Evolutionary conservation across 2,113 vertebrate species (phyloP).

Genomic region (Pachypanchax playfairii): DNA sequence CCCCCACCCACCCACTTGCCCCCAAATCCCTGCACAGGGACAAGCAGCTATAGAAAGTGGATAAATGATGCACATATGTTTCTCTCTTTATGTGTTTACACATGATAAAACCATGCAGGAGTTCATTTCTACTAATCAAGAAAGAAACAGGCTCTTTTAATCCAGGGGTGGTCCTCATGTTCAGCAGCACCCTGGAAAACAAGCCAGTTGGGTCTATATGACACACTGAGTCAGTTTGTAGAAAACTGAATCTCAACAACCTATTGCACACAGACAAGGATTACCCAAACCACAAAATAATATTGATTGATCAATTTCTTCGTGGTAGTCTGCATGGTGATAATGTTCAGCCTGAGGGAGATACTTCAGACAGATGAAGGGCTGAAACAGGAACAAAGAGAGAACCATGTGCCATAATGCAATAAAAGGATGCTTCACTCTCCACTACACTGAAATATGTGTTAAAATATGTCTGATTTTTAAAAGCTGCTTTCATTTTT

Average conservation of each 20-base stretch:
- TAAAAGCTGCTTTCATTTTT: too few relatives aligned
- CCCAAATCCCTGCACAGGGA: too few relatives aligned
- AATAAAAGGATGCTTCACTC: too few relatives aligned
- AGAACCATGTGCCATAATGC: constrained; percentile 35
- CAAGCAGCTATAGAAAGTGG: too few relatives aligned
- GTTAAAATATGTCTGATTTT: too few relatives aligned
- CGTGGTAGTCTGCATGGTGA: constrained; percentile 39
- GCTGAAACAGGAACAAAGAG: too few relatives aligned
- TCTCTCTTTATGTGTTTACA: constrained; percentile 29
- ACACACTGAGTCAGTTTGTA: constrained; percentile 47
- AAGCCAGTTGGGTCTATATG: constrained; percentile 34
- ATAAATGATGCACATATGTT: constrained; percentile 38
- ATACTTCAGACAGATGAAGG: constrained; percentile 28
- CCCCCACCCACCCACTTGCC: too few relatives aligned
- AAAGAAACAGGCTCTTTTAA: constrained; percentile 42
- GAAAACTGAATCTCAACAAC: constrained; percentile 47
- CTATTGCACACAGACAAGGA: constrained; percentile 48
- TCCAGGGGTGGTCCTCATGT: constrained; percentile 67
- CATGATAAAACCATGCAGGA: constrained; percentile 29
- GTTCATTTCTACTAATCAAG: constrained; percentile 51
- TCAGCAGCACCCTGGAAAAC: constrained; percentile 34
- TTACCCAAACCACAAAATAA: constrained; percentile 46
- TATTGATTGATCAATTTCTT: constrained; percentile 65
- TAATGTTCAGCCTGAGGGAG: constrained; percentile 34
- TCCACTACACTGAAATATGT: too few relatives aligned